Base-by-base conservation (phyloP, 2,797 vertebrate genomes). In the Leucoraja ocellata region DNA sequence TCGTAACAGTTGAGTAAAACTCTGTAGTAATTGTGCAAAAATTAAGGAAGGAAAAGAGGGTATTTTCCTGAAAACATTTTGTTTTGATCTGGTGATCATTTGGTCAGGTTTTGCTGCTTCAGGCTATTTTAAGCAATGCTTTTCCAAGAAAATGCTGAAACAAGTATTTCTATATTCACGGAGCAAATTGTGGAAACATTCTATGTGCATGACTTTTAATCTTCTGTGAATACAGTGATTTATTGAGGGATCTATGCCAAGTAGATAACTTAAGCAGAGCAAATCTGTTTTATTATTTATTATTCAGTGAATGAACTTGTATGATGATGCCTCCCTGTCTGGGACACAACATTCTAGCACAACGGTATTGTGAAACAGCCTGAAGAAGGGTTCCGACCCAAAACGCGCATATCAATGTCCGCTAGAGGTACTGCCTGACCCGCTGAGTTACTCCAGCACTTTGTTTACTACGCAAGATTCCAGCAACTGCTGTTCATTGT, bases 91-190 rank as follows among this genome's bases (percentile, higher is more conserved):
- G 90, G 11, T 54, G 36, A 91, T 65, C 90, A 71, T 21, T 74
- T 68, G 46, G 90, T 23, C 39, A 25, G 16, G 9, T 74, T 74
- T 73, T 74, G 90, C 32, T 71, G 90, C 16, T 36, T 68, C 28
- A 91, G 71, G 68, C 68, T 54, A 39, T 65, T 65, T 90, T 90
- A 90, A 73, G 68, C 90, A 73, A 32, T 28, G 36, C 39, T 54
- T 71, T 91, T 91, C 68, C 46, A 39, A 10, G 68, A 73, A 91
- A 71, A 10, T 74, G 36, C 90, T 74, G 90, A 91, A 74, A 46
- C 90, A 91, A 86, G 88, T 68, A 91, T 11, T 91, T 74, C 23
- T 73, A 73, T 28, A 91, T 91, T 21, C 36, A 74, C 68, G 46
- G 71, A 74, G 21, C 46, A 21, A 74, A 9, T 65, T 6, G 68